These are phyloP conservation scores for Dasypogon diadema DNA, from an alignment of 2,888 invertebrate species.

Conservation along the genomic window DNA sequence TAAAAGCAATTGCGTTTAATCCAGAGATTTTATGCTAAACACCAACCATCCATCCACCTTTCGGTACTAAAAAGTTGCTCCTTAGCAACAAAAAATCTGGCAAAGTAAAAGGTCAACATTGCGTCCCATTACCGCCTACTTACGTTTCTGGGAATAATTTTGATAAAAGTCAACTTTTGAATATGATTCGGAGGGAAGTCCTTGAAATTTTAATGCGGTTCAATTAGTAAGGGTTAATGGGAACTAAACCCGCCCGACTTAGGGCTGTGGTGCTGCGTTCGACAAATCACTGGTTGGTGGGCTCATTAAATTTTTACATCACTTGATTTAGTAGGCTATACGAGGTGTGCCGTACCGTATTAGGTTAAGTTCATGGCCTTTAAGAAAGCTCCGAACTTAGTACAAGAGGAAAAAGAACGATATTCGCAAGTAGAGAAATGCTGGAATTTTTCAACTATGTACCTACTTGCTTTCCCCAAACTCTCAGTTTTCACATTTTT, in stretches of 20 bases:
- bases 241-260: conserved; percentile 39
- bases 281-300: conserved; percentile 22
- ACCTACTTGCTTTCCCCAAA: neutral
- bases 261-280: neutral
- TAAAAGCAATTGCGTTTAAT: too few relatives aligned
- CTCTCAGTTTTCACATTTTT: conserved; percentile 23
- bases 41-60: too few relatives aligned
- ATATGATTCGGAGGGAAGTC: neutral
- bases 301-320: conserved; percentile 20
- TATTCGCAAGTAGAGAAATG: neutral
- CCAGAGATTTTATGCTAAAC: too few relatives aligned
- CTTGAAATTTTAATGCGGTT: conserved; percentile 40
- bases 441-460: conserved; percentile 11
- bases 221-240: conserved; percentile 25
- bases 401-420: neutral
- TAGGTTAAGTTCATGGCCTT: conserved; percentile 23
- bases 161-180: too few relatives aligned
- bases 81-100: too few relatives aligned
- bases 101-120: too few relatives aligned
- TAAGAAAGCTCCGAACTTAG: neutral
- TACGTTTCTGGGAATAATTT: too few relatives aligned
- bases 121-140: too few relatives aligned
- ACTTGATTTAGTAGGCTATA: conserved; percentile 3
- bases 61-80: too few relatives aligned
- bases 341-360: neutral